A percentile compares a stretch with the other conserved stretches of the same genome.
Conservation (phyloP, 2,797 vertebrate species). For the Mormyrops boulengeri region DNA sequence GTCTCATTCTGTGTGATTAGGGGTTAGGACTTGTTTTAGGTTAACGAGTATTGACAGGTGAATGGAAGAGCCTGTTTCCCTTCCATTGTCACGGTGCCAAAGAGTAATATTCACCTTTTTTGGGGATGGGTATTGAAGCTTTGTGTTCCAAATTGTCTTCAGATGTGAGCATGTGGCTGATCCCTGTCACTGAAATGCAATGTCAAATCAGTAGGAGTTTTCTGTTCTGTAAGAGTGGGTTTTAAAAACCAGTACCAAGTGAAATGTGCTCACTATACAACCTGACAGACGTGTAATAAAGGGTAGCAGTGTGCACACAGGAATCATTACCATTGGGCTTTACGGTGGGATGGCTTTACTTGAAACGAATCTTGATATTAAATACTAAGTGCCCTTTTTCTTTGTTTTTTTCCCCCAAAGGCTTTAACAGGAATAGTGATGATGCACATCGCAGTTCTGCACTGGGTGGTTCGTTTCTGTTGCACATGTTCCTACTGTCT, state of each 20-base stretch:
- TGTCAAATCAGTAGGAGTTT: background rate
- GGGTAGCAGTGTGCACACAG: background rate
- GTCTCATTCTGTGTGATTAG: constrained; percentile 5
- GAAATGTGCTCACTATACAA: background rate
- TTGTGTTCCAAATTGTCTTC: background rate
- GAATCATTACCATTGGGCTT: background rate
- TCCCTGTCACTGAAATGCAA: background rate
- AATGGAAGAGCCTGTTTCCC: background rate
- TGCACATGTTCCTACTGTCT: background rate
- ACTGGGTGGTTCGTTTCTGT: background rate
- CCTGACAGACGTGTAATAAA: background rate
- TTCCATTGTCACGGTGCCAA: background rate
- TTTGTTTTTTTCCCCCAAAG: background rate
- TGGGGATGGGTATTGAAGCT: background rate
- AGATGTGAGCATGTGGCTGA: background rate
- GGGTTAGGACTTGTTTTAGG: background rate
- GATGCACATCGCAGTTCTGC: background rate
- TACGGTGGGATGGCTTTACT: background rate
- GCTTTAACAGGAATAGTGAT: background rate
- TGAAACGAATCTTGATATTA: background rate
- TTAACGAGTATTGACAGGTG: background rate
- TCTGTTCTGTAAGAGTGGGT: background rate
- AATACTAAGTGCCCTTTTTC: background rate
- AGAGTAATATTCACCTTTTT: background rate
- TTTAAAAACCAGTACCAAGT: background rate